phyloP scores from a whole-genome alignment of 1,140 invertebrate species.

The Lutraria rhynchaena region DNA sequence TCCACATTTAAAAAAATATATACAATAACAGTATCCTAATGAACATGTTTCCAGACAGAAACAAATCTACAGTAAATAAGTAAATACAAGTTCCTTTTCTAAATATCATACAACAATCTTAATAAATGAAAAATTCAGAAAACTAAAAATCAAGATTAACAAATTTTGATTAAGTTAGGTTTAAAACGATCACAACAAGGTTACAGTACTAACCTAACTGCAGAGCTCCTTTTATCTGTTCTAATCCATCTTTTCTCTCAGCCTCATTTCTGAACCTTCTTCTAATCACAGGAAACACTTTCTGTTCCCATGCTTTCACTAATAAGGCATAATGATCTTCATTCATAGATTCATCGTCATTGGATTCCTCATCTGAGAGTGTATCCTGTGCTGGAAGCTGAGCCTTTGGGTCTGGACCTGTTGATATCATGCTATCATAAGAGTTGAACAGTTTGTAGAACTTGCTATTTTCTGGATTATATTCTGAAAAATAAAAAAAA shows the following conservation, averaged over 20 bases:
- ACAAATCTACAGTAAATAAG: too few relatives aligned
- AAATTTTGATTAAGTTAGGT: too few relatives aligned
- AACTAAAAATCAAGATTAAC: too few relatives aligned
- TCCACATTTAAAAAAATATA: too few relatives aligned
- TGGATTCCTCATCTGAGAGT: slow-evolving; percentile 77
- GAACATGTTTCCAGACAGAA: too few relatives aligned
- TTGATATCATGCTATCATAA: slow-evolving; percentile 77
- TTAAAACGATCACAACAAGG: too few relatives aligned
- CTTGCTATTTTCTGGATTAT: slow-evolving; percentile 73
- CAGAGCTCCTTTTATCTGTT: slow-evolving; percentile 82
- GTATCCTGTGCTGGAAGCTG: slow-evolving; percentile 70
- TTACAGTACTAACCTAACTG: slow-evolving; percentile 78
- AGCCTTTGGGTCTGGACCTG: slow-evolving; percentile 71
- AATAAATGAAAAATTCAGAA: too few relatives aligned
- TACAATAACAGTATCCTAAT: too few relatives aligned
- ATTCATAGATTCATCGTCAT: slow-evolving; percentile 71
- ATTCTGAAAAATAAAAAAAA: too few relatives aligned
- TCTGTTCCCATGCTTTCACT: slow-evolving; percentile 82
- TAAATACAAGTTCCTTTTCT: too few relatives aligned
- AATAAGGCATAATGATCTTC: slow-evolving; percentile 82
- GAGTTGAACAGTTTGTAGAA: slow-evolving; percentile 78
- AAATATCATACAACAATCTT: too few relatives aligned
- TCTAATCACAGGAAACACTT: slow-evolving; percentile 82
- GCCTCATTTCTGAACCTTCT: slow-evolving; percentile 82
- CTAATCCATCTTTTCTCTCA: slow-evolving; percentile 82